Evolutionary conservation across 2,888 invertebrate genomes (phyloP).

Genomic region (Erannis defoliaria): DNA sequence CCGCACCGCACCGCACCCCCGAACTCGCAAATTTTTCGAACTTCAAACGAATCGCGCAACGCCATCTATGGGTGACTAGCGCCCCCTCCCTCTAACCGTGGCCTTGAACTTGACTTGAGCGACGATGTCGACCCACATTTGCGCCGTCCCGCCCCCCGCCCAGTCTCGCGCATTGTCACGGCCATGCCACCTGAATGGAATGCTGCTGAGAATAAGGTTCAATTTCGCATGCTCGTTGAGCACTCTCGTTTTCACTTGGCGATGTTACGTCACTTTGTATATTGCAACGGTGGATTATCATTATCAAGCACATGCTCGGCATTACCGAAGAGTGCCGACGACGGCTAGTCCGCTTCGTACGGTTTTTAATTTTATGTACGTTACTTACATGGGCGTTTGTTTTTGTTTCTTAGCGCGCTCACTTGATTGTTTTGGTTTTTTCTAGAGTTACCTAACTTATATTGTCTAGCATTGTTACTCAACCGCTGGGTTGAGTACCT

Average conservation of each 20-base stretch:
- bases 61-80: constrained; percentile 80
- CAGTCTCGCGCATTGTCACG: constrained; percentile 72
- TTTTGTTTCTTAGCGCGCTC: constrained; percentile 17
- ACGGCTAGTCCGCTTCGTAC: constrained; percentile 37
- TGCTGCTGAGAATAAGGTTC: constrained; percentile 67
- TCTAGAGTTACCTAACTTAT: neutral
- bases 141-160: constrained; percentile 65
- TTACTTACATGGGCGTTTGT: constrained; percentile 31
- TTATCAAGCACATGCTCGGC: constrained; percentile 50
- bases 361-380: constrained; percentile 22
- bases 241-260: constrained; percentile 77
- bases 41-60: constrained; percentile 75
- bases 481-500: too few relatives aligned
- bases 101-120: constrained; percentile 84
- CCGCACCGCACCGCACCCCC: constrained; percentile 71
- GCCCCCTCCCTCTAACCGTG: constrained; percentile 69
- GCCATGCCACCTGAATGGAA: constrained; percentile 77
- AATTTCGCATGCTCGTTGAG: constrained; percentile 64
- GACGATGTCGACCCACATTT: constrained; percentile 81
- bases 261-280: constrained; percentile 69
- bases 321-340: too few relatives aligned
- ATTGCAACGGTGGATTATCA: constrained; percentile 65
- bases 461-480: neutral
- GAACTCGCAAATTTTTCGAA: constrained; percentile 79
- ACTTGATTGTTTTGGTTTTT: neutral